A percentile compares a stretch with the other conserved stretches of the same genome.
phyloP scores from a whole-genome alignment of 2,113 vertebrate genomes.

The Channa argus region DNA sequence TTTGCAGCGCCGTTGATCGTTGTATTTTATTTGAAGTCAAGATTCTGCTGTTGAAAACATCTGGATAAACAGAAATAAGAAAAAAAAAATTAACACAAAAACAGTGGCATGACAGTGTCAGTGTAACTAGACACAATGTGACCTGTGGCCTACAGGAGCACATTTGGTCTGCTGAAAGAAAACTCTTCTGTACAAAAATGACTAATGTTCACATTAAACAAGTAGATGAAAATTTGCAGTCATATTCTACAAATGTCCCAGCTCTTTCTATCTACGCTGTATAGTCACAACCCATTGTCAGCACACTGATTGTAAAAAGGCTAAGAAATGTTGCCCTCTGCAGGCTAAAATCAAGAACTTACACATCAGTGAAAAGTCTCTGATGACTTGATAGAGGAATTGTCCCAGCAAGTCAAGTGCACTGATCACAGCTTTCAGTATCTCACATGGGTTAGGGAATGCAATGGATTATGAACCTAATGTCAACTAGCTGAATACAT shows the following conservation, averaged over 20 bases:
- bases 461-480: too few species aligned
- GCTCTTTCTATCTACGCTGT: too few species aligned
- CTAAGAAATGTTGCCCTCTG: conserved; percentile 54
- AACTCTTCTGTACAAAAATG: neutral
- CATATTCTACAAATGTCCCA: too few species aligned
- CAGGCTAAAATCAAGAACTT: conserved; percentile 6
- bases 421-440: too few species aligned
- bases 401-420: too few species aligned
- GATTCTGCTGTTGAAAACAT: conserved; percentile 4
- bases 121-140: too few species aligned
- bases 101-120: too few species aligned
- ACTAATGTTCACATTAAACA: neutral
- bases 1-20: neutral
- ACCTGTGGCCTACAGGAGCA: too few species aligned
- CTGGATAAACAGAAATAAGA: conserved; percentile 41
- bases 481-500: too few species aligned
- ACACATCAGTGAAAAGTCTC: neutral
- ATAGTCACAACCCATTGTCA: too few species aligned
- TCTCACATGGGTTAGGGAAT: too few species aligned
- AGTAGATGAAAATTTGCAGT: neutral
- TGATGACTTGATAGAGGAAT: neutral
- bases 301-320: neutral
- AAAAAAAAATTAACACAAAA: neutral
- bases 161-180: neutral
- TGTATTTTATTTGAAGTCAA: neutral